Evolutionary conservation across 2,797 vertebrate genomes (phyloP).

Genomic region (Gymnocypris eckloni): DNA sequence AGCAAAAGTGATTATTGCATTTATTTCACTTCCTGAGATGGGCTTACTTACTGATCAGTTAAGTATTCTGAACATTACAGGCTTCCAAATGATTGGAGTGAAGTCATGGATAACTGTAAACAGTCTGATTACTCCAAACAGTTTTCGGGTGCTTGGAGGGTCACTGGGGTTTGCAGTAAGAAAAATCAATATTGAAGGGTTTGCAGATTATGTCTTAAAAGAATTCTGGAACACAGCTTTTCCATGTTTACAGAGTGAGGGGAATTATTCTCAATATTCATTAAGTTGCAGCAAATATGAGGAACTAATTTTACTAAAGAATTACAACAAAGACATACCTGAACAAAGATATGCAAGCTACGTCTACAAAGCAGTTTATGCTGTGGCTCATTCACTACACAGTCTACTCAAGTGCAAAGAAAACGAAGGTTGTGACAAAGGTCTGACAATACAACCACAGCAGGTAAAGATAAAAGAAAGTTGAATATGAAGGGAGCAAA

Average conservation of each 20-base stretch:
- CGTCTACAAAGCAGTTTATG: slow-evolving; percentile 78
- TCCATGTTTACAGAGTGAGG: slow-evolving; percentile 57
- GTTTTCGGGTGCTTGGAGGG: slow-evolving; percentile 72
- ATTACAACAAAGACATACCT: slow-evolving; percentile 68
- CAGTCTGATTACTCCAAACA: slow-evolving; percentile 73
- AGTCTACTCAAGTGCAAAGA: slow-evolving; percentile 68
- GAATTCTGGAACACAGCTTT: slow-evolving; percentile 73
- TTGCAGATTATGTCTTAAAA: slow-evolving; percentile 69
- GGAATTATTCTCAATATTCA: slow-evolving; percentile 7
- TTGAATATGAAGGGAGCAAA: neutral
- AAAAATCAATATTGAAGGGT: slow-evolving; percentile 68
- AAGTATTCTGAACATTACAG: slow-evolving; percentile 71
- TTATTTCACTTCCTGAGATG: slow-evolving; percentile 75
- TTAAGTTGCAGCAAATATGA: slow-evolving; percentile 63
- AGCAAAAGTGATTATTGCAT: slow-evolving; percentile 73
- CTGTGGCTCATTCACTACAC: slow-evolving; percentile 75
- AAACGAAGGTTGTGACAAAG: slow-evolving; percentile 64
- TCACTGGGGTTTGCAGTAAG: slow-evolving; percentile 75
- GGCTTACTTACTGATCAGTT: slow-evolving; percentile 72
- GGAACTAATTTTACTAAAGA: slow-evolving; percentile 64
- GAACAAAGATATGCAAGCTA: slow-evolving; percentile 74
- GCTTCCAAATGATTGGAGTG: slow-evolving; percentile 76
- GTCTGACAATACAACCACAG: slow-evolving; percentile 62
- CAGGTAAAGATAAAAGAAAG: slow-evolving; percentile 66
- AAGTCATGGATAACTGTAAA: slow-evolving; percentile 79